Conservation (phyloP, 2,797 vertebrate genomes). For the Peromyscus attwateri region DNA sequence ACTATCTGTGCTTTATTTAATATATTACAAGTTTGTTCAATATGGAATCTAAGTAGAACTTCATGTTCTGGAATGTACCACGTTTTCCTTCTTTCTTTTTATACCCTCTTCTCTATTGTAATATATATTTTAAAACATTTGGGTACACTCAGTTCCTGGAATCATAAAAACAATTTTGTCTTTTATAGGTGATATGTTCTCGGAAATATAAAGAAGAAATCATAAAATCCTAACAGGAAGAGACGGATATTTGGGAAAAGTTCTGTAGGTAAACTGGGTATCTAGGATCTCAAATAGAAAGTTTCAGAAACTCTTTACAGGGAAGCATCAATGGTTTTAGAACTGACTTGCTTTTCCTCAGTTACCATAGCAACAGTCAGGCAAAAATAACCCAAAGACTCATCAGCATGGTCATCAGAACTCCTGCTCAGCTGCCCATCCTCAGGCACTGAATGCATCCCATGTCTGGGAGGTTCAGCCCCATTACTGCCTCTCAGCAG, state of each 20-base stretch:
- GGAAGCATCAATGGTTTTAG: conserved; percentile 15
- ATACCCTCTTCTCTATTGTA: background rate
- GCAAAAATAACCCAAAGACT: conserved; percentile 12
- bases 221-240: background rate
- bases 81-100: background rate
- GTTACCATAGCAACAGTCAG: conserved; percentile 60
- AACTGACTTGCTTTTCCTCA: conserved; percentile 38
- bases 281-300: conserved; percentile 13
- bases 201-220: conserved; percentile 1
- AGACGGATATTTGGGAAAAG: background rate
- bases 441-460: background rate
- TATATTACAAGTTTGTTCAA: background rate
- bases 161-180: background rate
- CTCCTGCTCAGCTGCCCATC: background rate
- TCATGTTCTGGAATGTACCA: background rate
- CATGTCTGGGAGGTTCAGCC: background rate
- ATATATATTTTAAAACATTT: background rate
- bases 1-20: background rate
- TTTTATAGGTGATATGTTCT: background rate
- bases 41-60: background rate
- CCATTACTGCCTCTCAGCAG: background rate
- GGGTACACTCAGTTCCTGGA: background rate
- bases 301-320: conserved; percentile 31
- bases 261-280: conserved; percentile 38
- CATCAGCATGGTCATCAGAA: background rate